A percentile compares a stretch with the other conserved stretches of the same genome.
phyloP scores from a whole-genome alignment of 2,797 vertebrate genomes.

The Tadarida brasiliensis region DNA sequence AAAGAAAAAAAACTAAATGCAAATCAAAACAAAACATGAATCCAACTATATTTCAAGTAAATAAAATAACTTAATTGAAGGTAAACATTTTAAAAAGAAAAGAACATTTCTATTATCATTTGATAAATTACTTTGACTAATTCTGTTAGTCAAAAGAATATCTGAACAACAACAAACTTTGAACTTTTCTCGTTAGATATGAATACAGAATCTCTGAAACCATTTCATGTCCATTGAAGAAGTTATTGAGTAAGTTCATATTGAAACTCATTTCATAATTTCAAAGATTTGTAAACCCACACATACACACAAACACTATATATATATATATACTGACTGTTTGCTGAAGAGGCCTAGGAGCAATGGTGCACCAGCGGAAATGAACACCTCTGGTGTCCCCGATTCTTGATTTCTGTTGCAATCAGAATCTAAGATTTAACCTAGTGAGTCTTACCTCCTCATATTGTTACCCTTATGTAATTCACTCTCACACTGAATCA shows the following conservation, averaged over 20 bases:
- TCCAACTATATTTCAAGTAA: not conserved
- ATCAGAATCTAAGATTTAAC: not conserved
- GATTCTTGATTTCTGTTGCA: not conserved
- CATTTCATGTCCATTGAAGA: not conserved
- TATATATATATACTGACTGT: not conserved
- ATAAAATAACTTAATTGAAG: not conserved
- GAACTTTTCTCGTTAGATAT: not conserved
- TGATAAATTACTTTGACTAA: not conserved
- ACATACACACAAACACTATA: too few species aligned
- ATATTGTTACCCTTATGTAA: not conserved
- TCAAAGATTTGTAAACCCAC: not conserved
- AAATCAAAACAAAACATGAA: not conserved
- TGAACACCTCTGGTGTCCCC: accelerated
- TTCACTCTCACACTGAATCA: not conserved
- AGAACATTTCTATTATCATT: not conserved
- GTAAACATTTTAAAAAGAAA: not conserved
- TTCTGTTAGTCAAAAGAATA: not conserved
- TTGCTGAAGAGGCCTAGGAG: not conserved
- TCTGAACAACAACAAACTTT: not conserved
- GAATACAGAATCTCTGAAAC: not conserved
- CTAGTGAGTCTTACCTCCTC: not conserved
- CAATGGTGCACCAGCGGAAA: not conserved
- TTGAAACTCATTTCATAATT: not conserved
- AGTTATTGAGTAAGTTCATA: not conserved
- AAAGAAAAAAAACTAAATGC: not conserved